These are phyloP conservation scores for Hypotaenidia philippensis DNA, from an alignment of 2,797 vertebrate genomes.

Conservation along the genomic window DNA sequence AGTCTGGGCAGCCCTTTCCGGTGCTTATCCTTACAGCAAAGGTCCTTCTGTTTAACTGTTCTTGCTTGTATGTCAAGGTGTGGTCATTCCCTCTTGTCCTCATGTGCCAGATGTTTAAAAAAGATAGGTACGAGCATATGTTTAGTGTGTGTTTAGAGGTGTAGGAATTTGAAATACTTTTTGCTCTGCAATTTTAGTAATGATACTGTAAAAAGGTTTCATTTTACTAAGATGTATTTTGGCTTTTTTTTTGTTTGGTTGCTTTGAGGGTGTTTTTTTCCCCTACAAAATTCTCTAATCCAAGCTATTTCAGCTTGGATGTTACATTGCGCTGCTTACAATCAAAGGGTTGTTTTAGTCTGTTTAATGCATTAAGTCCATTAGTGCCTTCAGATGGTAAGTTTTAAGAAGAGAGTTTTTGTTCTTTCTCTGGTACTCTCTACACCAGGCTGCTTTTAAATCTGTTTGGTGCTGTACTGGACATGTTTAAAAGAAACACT, in stretches of 20 bases:
- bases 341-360: not conserved
- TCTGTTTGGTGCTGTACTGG: not conserved
- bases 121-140: not conserved
- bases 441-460: not conserved
- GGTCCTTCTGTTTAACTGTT: not conserved
- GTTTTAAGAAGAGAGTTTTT: not conserved
- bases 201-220: not conserved
- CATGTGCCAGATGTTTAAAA: rapidly evolving
- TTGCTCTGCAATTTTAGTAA: not conserved
- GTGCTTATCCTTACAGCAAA: not conserved
- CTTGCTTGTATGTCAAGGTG: not conserved
- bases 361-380: not conserved
- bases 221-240: not conserved
- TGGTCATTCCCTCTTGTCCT: rapidly evolving
- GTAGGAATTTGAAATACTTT: not conserved
- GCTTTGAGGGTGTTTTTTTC: not conserved
- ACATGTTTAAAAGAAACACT: too few relatives aligned
- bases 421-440: not conserved
- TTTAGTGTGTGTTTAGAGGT: not conserved
- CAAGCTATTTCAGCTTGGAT: not conserved
- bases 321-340: not conserved
- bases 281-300: not conserved
- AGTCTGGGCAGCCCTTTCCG: not conserved
- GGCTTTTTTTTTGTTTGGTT: not conserved
- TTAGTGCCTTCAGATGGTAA: not conserved